phyloP scores from a whole-genome alignment of 2,888 invertebrate species.

The Mantis religiosa region DNA sequence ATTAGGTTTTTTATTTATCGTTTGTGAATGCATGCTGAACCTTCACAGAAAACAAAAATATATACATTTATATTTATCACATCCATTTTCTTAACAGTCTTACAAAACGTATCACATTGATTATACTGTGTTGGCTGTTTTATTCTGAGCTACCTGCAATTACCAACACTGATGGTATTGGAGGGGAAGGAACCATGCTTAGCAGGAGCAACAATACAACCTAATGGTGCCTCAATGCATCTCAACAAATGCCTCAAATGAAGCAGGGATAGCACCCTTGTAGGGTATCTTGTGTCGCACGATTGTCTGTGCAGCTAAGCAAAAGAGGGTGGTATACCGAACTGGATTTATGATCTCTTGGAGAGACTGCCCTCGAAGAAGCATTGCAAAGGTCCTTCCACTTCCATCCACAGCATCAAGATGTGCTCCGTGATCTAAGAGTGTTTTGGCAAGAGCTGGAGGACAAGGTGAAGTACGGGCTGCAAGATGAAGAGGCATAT shows the following conservation, averaged over 20 bases:
- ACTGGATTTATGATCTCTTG: constrained; percentile 69
- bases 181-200: neutral
- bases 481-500: constrained; percentile 83
- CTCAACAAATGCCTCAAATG: constrained; percentile 45
- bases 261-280: constrained; percentile 43
- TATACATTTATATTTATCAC: constrained; percentile 6
- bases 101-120: constrained; percentile 20
- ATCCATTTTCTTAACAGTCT: constrained; percentile 13
- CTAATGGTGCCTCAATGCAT: constrained; percentile 39
- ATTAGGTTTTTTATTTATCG: neutral
- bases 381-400: constrained; percentile 69
- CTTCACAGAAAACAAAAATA: neutral
- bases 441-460: constrained; percentile 62
- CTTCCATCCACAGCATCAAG: constrained; percentile 75
- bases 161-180: neutral
- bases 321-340: constrained; percentile 75
- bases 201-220: neutral
- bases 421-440: constrained; percentile 80
- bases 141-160: neutral
- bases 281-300: constrained; percentile 43
- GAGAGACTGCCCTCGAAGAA: constrained; percentile 55
- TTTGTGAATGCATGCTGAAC: neutral
- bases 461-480: constrained; percentile 62
- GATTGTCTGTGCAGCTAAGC: constrained; percentile 80
- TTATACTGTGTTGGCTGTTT: neutral